Base-by-base conservation (phyloP, 2,797 vertebrate species). In the Rhabdophis nuchalis region DNA sequence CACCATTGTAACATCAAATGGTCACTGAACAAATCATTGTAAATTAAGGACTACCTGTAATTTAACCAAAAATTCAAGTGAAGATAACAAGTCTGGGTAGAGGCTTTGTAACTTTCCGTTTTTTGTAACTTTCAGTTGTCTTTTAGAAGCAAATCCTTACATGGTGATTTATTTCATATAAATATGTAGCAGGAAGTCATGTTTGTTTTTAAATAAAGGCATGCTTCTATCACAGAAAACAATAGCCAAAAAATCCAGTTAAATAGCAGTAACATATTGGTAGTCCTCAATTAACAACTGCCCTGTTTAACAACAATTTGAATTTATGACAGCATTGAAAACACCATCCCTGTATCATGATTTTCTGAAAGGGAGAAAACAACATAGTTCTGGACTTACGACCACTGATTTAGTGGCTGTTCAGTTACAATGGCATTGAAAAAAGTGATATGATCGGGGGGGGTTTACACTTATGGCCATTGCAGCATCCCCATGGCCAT, bases 291-390 rank as follows among this genome's bases (percentile, higher is more conserved):
- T 72, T 72, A 72, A 72, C 29, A n/a, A 64, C 7, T 72, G 68
- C 32, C 68, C 32, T 72, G 32, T 72, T 72, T 36, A 72, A 36
- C 14, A 3, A 72, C 68, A 2, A 32, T 72, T 72, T 9, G 6
- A 72, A 72, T 36, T 72, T 36, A 36, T 72, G 68, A 36, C 32
- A 20, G 32, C 16, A 36, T 14, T 20, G 68, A 36, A 72, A 72
- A 27, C 7, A 12, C 20, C 92, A 86, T 54, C 86, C 87, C 57
- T 86, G 85, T 36, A 29, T 60, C 10, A 89, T 12, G 32, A 7
- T 93, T 36, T 89, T 87, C 88, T 90, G 89, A 95, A 95, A 94
- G 36, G 50, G 93, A 85, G 50, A 95, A 52, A 61, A 91, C 36
- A 72, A 36, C 64, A 87, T 64, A n/a, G 12, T 64, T n/a, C 29